Conservation (phyloP, 2,113 vertebrate species). For the Oryzias melastigma region DNA sequence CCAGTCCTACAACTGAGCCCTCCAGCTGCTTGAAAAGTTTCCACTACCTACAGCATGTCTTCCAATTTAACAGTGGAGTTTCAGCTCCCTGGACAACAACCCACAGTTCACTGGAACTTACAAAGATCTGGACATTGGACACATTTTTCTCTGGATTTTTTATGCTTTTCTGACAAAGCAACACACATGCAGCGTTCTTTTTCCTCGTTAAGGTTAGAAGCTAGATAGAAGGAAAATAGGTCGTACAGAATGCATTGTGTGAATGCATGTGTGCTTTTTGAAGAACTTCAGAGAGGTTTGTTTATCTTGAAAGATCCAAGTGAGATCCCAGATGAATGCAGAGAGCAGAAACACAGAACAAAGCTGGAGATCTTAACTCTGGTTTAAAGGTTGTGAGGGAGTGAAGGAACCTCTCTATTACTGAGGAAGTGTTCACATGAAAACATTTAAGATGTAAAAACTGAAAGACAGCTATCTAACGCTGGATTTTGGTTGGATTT, state of each 20-base stretch:
- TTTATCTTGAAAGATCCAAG: slow-evolving; percentile 43
- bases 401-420: neutral
- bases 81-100: slow-evolving; percentile 25
- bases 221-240: slow-evolving; percentile 25
- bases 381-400: neutral
- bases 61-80: slow-evolving; percentile 26
- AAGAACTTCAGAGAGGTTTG: slow-evolving; percentile 65
- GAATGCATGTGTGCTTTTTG: slow-evolving; percentile 56
- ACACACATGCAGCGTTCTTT: slow-evolving; percentile 26
- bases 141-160: slow-evolving; percentile 36
- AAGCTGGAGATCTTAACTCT: slow-evolving; percentile 20
- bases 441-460: too few relatives aligned
- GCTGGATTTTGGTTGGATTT: too few relatives aligned
- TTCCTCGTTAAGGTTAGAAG: slow-evolving; percentile 34
- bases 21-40: too few relatives aligned
- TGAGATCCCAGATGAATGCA: slow-evolving; percentile 33
- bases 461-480: too few relatives aligned
- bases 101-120: slow-evolving; percentile 20
- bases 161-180: slow-evolving; percentile 39
- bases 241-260: slow-evolving; percentile 42
- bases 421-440: too few relatives aligned
- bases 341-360: slow-evolving; percentile 26
- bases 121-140: slow-evolving; percentile 47
- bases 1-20: too few relatives aligned
- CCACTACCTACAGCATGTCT: too few relatives aligned